Evolutionary conservation across 2,888 invertebrate genomes (phyloP).

Genomic region (Ormyrus pomaceus): DNA sequence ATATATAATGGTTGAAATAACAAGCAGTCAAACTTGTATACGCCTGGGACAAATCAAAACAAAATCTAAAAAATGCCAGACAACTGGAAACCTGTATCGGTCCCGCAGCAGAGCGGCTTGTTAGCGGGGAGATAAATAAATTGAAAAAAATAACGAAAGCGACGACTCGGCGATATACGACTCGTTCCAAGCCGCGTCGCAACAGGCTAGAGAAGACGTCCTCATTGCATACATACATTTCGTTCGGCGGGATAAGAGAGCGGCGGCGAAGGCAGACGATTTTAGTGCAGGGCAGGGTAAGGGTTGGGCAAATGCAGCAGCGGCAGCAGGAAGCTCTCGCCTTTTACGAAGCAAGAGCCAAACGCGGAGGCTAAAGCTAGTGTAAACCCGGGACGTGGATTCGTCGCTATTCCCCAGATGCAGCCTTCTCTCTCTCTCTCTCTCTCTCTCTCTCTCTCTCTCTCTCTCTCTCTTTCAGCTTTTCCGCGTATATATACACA

Average conservation of each 20-base stretch:
- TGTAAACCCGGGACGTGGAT: constrained; percentile 57
- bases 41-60: too few species aligned
- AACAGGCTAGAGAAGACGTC: constrained; percentile 18
- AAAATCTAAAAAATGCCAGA: too few species aligned
- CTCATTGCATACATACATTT: constrained; percentile 29
- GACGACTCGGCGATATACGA: neutral
- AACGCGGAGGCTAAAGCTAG: constrained; percentile 57
- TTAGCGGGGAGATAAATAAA: constrained; percentile 4
- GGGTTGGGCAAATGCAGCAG: neutral
- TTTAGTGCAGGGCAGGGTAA: constrained; percentile 38
- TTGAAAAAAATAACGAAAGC: constrained; percentile 17
- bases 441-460: constrained; percentile 9
- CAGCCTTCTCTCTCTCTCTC: constrained; percentile 29
- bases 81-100: too few species aligned
- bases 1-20: too few species aligned
- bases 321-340: constrained; percentile 12
- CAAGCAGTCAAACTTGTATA: too few species aligned
- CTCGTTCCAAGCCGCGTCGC: constrained; percentile 14
- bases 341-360: constrained; percentile 17
- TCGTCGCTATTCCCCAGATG: constrained; percentile 51
- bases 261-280: constrained; percentile 31
- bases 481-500: constrained; percentile 21
- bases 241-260: constrained; percentile 8
- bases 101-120: neutral
- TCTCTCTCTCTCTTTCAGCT: constrained; percentile 1